phyloP scores from a whole-genome alignment of 2,113 vertebrate genomes.

The Albula glossodonta region DNA sequence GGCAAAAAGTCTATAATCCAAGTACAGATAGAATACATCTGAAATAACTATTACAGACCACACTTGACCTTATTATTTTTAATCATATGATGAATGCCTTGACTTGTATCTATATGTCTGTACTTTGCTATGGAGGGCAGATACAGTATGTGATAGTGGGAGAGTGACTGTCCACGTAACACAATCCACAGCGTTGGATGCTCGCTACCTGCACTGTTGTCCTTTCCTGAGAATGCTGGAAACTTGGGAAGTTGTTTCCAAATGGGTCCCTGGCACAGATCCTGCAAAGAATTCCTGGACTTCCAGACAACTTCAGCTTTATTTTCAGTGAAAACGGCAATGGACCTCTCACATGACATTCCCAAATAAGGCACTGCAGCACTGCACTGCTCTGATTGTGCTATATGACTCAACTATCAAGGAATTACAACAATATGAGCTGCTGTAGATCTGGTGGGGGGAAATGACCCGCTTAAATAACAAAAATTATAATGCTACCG shows the following conservation, averaged over 20 bases:
- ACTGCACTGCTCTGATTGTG: slow-evolving; percentile 87
- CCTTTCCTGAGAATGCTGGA: background rate
- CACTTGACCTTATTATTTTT: background rate
- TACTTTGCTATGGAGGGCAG: background rate
- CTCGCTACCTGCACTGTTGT: background rate
- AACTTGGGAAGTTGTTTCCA: slow-evolving; percentile 65
- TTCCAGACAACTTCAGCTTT: slow-evolving; percentile 48
- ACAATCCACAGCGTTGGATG: background rate
- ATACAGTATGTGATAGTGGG: background rate
- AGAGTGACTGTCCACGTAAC: background rate
- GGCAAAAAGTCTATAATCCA: background rate
- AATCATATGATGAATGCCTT: background rate
- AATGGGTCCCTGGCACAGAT: slow-evolving; percentile 76
- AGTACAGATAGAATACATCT: background rate
- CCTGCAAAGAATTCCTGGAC: slow-evolving; percentile 82
- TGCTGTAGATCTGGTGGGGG: slow-evolving; percentile 59
- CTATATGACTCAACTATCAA: slow-evolving; percentile 92
- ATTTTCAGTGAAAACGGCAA: slow-evolving; percentile 84
- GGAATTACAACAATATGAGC: slow-evolving; percentile 96
- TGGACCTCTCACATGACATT: slow-evolving; percentile 97
- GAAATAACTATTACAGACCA: background rate
- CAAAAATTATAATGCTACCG: background rate
- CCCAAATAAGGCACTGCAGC: slow-evolving; percentile 96
- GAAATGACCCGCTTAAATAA: background rate
- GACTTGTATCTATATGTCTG: background rate